Evolutionary conservation across 2,888 invertebrate species (phyloP).

Genomic region (Xestia ashworthii): DNA sequence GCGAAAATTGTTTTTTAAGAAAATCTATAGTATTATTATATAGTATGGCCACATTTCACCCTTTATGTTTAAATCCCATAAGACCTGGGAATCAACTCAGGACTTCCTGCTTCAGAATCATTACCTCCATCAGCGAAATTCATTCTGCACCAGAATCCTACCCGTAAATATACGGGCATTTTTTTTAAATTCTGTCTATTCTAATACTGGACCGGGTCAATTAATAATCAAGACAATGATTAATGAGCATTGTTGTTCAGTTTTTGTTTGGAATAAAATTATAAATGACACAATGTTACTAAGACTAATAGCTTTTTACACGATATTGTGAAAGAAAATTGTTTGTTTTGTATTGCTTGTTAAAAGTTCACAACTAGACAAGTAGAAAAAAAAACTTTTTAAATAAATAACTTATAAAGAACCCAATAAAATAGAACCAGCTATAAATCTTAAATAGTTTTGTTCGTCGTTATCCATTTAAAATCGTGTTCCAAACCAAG

Average conservation of each 20-base stretch:
- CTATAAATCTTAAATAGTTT: not conserved
- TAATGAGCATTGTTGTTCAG: constrained; percentile 51
- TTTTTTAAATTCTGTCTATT: constrained; percentile 33
- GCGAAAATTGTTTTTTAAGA: too few species aligned
- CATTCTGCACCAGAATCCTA: not conserved
- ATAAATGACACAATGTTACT: constrained; percentile 49
- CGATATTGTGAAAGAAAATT: constrained; percentile 10
- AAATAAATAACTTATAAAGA: not conserved
- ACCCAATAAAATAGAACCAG: not conserved
- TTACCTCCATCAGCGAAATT: constrained; percentile 4
- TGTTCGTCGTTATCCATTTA: not conserved
- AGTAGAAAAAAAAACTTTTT: not conserved
- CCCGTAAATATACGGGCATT: constrained; percentile 6
- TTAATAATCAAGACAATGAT: constrained; percentile 54
- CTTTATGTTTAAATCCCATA: not conserved
- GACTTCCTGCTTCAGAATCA: not conserved
- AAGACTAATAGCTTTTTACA: constrained; percentile 17
- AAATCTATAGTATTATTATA: too few species aligned
- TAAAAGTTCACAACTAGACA: not conserved
- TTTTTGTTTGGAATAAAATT: constrained; percentile 45
- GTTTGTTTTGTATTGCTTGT: constrained; percentile 3
- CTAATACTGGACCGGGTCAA: constrained; percentile 43
- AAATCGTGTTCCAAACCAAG: not conserved
- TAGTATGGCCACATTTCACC: not conserved
- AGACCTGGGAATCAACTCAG: not conserved